phyloP scores from a whole-genome alignment of 2,888 invertebrate species.

The Phyllotreta striolata region DNA sequence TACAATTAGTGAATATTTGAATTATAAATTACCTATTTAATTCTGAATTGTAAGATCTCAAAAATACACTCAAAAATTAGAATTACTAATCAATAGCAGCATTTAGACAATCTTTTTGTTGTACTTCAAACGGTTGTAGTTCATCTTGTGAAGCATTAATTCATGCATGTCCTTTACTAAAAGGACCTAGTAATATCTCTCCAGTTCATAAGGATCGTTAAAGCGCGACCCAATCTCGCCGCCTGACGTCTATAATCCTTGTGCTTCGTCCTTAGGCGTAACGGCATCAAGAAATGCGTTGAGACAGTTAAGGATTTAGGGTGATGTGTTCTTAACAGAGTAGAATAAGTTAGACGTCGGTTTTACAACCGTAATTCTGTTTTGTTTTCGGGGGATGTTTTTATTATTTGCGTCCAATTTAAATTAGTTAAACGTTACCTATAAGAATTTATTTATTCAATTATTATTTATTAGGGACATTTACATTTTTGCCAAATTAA shows the following conservation, averaged over 20 bases:
- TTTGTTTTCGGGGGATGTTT: slow-evolving; percentile 11
- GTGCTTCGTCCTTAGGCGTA: slow-evolving; percentile 54
- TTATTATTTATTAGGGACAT: no score
- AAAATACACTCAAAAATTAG: no score
- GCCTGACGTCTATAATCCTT: slow-evolving; percentile 49
- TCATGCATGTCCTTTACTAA: slow-evolving; percentile 24
- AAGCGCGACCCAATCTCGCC: slow-evolving; percentile 40
- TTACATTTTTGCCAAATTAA: no score
- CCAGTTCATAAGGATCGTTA: slow-evolving; percentile 45
- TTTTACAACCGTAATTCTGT: slow-evolving; percentile 50
- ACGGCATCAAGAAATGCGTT: slow-evolving; percentile 55
- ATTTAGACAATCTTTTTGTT: no score
- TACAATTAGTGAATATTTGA: no score
- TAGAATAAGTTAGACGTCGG: slow-evolving; percentile 54
- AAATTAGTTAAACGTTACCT: no score
- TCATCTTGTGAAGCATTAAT: slow-evolving; percentile 22
- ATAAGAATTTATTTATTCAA: no score
- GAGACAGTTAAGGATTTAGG: slow-evolving; percentile 57
- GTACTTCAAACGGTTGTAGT: neutral
- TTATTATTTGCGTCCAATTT: neutral
- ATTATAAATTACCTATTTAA: no score
- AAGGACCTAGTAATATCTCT: slow-evolving; percentile 43
- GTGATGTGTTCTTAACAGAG: slow-evolving; percentile 52
- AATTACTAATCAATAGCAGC: no score
- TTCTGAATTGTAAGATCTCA: no score